Evolutionary conservation across 2,888 invertebrate genomes (phyloP).

Genomic region (Oxytorus armatus): DNA sequence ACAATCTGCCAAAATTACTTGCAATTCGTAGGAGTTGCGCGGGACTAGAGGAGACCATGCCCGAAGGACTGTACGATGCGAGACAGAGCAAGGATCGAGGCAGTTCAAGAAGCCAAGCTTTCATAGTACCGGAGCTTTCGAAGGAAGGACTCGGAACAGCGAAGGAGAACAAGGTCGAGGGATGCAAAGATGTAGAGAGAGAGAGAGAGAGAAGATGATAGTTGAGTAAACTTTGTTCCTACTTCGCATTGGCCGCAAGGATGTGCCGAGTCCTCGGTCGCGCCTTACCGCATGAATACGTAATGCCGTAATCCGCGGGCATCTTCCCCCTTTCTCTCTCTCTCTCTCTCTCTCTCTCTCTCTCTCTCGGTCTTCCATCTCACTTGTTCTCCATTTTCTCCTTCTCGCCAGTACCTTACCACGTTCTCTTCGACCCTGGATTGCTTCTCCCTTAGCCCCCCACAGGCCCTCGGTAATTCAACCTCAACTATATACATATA

Average conservation of each 20-base stretch:
- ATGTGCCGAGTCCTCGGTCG: conserved; percentile 64
- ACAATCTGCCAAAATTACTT: conserved; percentile 63
- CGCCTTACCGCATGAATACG: conserved; percentile 73
- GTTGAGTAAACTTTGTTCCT: conserved; percentile 72
- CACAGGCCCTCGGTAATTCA: conserved; percentile 14
- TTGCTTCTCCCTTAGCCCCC: conserved; percentile 13
- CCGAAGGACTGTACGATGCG: conserved; percentile 35
- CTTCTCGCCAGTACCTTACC: conserved; percentile 39
- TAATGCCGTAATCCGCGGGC: conserved; percentile 71
- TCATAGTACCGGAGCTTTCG: conserved; percentile 5
- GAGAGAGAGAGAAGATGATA: conserved; percentile 38
- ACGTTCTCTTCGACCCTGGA: conserved; percentile 36
- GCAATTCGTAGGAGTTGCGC: conserved; percentile 55
- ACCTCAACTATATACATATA: no score
- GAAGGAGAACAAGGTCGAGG: conserved; percentile 16
- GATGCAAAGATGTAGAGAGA: conserved; percentile 9
- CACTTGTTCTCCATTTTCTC: conserved; percentile 48
- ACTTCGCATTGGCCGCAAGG: conserved; percentile 71
- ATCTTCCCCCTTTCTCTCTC: no score
- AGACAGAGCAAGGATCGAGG: conserved; percentile 44
- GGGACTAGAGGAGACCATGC: conserved; percentile 25
- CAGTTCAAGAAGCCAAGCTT: conserved; percentile 56
- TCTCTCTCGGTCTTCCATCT: conserved; percentile 43
- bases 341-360: conserved; percentile 5
- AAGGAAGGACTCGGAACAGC: neutral